Percentiles rank a stretch among this genome's conserved stretches.
Conservation (phyloP, 2,888 invertebrate genomes). For the Syritta pipiens region DNA sequence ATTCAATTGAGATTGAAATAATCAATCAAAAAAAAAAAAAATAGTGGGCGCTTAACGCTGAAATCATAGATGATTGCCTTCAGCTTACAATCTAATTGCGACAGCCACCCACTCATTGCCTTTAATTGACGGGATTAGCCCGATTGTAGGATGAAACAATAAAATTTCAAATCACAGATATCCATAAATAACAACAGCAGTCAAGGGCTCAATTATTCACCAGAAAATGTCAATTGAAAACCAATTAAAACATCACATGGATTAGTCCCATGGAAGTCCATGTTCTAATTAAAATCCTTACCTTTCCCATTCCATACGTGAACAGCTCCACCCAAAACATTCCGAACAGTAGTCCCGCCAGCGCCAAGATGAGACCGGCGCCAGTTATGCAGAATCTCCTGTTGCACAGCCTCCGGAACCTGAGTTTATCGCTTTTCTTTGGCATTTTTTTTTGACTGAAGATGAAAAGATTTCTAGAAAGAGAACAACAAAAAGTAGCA, state of each 20-base stretch:
- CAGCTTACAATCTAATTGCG: constrained; percentile 10
- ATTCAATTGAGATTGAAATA: constrained; percentile 24
- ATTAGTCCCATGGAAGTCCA: constrained; percentile 19
- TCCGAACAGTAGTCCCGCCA: constrained; percentile 75
- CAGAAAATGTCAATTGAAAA: constrained; percentile 41
- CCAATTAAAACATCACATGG: constrained; percentile 37
- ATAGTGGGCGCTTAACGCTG: too few relatives aligned
- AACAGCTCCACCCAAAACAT: constrained; percentile 79
- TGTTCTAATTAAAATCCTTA: constrained; percentile 68
- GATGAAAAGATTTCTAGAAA: constrained; percentile 23
- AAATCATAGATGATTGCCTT: background rate
- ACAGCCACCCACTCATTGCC: constrained; percentile 14
- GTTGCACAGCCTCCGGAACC: constrained; percentile 72
- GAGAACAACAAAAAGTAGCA: background rate
- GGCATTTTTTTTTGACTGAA: too few relatives aligned
- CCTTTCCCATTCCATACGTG: constrained; percentile 77
- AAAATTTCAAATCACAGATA: constrained; percentile 31
- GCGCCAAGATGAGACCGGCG: constrained; percentile 74
- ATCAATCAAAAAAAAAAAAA: constrained; percentile 43
- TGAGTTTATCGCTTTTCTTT: constrained; percentile 71
- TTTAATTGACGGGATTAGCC: constrained; percentile 43
- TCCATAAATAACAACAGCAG: constrained; percentile 11
- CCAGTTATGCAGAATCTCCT: constrained; percentile 73
- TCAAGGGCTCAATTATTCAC: constrained; percentile 24
- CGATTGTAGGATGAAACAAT: constrained; percentile 27